phyloP scores from a whole-genome alignment of 2,888 invertebrate species.

The Drosophila kuntzei region DNA sequence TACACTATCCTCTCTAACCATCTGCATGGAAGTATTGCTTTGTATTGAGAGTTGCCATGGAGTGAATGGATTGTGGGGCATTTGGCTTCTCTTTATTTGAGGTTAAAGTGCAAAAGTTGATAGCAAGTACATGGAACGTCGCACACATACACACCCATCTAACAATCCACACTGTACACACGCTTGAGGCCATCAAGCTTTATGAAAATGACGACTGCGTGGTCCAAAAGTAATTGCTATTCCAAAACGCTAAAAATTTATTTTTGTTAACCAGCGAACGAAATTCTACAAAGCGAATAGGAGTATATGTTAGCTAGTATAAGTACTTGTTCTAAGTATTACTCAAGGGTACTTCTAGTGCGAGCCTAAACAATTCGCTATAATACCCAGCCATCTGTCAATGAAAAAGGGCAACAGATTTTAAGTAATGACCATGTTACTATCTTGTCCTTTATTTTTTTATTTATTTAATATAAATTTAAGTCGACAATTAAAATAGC shows the following conservation, averaged over 20 bases:
- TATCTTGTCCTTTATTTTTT: too few species aligned
- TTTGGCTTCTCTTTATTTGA: slow-evolving; percentile 35
- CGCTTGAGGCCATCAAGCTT: slow-evolving; percentile 37
- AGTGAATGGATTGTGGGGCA: neutral
- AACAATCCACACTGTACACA: slow-evolving; percentile 14
- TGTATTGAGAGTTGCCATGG: slow-evolving; percentile 17
- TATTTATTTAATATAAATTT: too few species aligned
- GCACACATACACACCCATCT: slow-evolving; percentile 18
- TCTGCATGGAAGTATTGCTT: slow-evolving; percentile 6
- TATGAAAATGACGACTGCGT: slow-evolving; percentile 56
- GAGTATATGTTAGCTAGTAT: neutral
- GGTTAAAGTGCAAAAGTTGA: slow-evolving; percentile 67
- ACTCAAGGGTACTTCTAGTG: slow-evolving; percentile 3
- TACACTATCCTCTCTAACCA: neutral
- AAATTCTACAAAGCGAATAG: slow-evolving; percentile 5
- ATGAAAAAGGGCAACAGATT: neutral
- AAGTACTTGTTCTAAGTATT: slow-evolving; percentile 20
- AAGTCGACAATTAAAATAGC: too few species aligned
- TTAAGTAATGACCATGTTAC: too few species aligned
- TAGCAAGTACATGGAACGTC: slow-evolving; percentile 31
- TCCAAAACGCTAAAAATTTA: slow-evolving; percentile 59
- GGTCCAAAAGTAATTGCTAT: slow-evolving; percentile 57
- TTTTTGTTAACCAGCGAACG: slow-evolving; percentile 64
- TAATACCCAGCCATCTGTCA: slow-evolving; percentile 5
- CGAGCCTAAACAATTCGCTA: slow-evolving; percentile 2